phyloP scores from a whole-genome alignment of 2,888 invertebrate species.

The Allolobophora icterica region DNA sequence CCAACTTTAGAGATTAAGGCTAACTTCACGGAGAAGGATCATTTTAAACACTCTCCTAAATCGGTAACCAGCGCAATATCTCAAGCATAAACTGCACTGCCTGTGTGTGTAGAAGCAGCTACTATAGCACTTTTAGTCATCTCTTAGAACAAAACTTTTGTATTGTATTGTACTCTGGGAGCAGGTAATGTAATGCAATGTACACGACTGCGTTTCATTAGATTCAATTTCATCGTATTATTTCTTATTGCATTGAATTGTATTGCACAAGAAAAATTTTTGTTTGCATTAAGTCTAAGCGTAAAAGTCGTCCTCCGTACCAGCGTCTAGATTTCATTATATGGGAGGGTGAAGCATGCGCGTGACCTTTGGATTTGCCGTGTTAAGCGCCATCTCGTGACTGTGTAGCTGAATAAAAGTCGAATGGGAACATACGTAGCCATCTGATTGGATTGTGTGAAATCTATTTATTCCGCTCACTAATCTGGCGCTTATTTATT shows the following conservation, averaged over 20 bases:
- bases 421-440: neutral
- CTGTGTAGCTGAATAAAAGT: conserved; percentile 2
- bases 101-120: neutral
- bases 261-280: neutral
- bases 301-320: neutral
- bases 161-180: too few relatives aligned
- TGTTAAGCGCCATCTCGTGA: neutral
- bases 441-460: conserved; percentile 1
- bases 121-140: neutral
- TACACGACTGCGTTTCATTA: too few relatives aligned
- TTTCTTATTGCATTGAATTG: neutral
- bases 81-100: too few relatives aligned
- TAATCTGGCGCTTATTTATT: neutral
- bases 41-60: too few relatives aligned
- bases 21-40: too few relatives aligned
- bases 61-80: too few relatives aligned
- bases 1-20: too few relatives aligned
- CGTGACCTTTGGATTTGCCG: neutral
- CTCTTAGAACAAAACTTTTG: neutral
- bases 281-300: neutral
- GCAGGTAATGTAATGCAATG: neutral
- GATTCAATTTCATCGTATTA: neutral
- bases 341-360: neutral
- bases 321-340: neutral
- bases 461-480: conserved; percentile 1